Base-by-base conservation (phyloP, 2,113 vertebrate genomes). In the Amazona guildingii region DNA sequence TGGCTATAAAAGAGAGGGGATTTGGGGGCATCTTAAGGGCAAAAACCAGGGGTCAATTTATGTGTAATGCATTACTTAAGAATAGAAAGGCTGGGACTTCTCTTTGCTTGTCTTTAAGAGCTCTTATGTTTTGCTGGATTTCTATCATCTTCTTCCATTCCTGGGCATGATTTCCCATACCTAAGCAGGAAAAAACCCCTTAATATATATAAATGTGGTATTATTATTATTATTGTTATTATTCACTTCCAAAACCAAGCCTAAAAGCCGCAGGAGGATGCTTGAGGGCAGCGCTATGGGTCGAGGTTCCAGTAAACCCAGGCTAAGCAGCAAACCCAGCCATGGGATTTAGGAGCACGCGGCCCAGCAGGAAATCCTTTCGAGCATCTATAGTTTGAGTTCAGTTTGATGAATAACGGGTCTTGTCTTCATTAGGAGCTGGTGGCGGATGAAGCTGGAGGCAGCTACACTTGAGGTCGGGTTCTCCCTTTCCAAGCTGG, bases 291-390 rank as follows among this genome's bases (percentile, higher is more conserved):
- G 24, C 0, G 7, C 5, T 14, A 11, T 2, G 67, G 37, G 4
- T 37, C 0, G 2, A 52, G 46, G 41, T 52, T 48, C 55, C 57
- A 51, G 10, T 6, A 70, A 81, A 80, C 39, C 25, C 4, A 46
- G 20, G 83, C 54, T 63, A n/a, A 70, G 92, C 61, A 44, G 73
- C 33, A 66, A 90, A 94, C 66, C 66, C 35, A 89, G 59, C 23
- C 0, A 0, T 28, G 79, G 86, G 93, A 92, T 92, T 72, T 73
- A 17, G 89, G 80, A 73, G 29, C 96, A 91, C 46, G 39, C 88
- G 96, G 63, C 49, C 64, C 72, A 29, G 80, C 86, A 88, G 95
- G 96, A 96, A 95, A 96, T 91, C 48, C 83, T 95, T 96, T 21
- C 5, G 1, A 78, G 93, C 54, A 62, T 70, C 95, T 62, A 28